Evolutionary conservation across 2,797 vertebrate genomes (phyloP), one percentile per base, ranked within the genome.

Genomic region (Prunella strophiata): DNA sequence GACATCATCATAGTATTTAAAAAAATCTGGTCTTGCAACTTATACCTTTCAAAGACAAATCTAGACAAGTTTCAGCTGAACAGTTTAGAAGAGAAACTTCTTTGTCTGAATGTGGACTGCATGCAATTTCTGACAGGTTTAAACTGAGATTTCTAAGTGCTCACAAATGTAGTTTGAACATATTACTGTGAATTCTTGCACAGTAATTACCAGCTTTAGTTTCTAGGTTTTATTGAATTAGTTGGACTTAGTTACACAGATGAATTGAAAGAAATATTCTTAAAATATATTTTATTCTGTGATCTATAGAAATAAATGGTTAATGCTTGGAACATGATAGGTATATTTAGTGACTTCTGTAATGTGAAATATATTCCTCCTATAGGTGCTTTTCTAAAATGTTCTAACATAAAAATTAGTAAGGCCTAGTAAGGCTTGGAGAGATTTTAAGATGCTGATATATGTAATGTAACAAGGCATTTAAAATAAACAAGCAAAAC

Each of bases 21-120:
- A 93, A 92, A 91, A 85, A 93, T 91, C 95, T 91, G 73, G 85
- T 94, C 81, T 86, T 94, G 81, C 91, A 95, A 87, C 93, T 96
- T 96, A 65, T 2, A 59, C 80, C 66, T 83, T 51, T 86, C 50
- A 71, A 71, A 66, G 79, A 86, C 87, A 91, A 92, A 93, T 93
- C 85, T 76, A 75, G 77, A 75, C 94, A 94, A 95, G 94, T 85
- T 93, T 84, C 47, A 89, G 55, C 42, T 68, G 75, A 93, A 62
- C 61, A 43, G 16, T 83, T 92, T 50, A 88, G 92, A 88, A 84
- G 57, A 95, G 67, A 84, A 95, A 79, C 55, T 91, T 42, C 87
- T 93, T 94, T 93, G 85, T 93, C 45, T 91, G 67, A 71, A 77
- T 74, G 42, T 68, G 67, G 47, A 85, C 52, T 84, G 34, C 7